A percentile compares a stretch with the other conserved stretches of the same genome.
phyloP scores from a whole-genome alignment of 2,888 invertebrate genomes.

The Drosophila siamana region DNA sequence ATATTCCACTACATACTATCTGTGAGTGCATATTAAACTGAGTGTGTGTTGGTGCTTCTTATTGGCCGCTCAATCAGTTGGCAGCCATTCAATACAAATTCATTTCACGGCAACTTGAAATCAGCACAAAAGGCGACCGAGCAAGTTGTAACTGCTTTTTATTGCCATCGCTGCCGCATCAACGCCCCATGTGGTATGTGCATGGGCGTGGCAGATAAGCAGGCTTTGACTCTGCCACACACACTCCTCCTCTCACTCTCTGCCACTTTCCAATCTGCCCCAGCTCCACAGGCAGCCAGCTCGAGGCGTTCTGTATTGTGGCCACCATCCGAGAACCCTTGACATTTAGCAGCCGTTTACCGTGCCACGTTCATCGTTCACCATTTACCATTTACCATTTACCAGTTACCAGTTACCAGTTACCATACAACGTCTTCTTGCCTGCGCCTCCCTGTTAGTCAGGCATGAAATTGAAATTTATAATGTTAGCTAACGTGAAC shows the following conservation, averaged over 20 bases:
- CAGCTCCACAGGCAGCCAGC: not conserved
- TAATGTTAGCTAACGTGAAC: conserved; percentile 50
- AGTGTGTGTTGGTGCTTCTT: conserved; percentile 17
- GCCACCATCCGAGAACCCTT: conserved; percentile 47
- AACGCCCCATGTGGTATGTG: conserved; percentile 32
- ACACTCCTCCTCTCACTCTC: no score
- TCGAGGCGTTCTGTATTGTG: conserved; percentile 48
- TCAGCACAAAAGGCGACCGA: conserved; percentile 58
- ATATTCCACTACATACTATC: not conserved
- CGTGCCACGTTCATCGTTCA: conserved; percentile 26
- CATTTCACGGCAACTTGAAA: conserved; percentile 64
- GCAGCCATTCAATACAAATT: conserved; percentile 68
- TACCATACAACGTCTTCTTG: not conserved
- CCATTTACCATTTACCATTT: conserved; percentile 17
- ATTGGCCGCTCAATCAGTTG: conserved; percentile 48
- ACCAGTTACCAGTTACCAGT: conserved; percentile 16
- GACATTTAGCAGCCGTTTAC: conserved; percentile 58
- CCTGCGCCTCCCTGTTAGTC: conserved; percentile 31
- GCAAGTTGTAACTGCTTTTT: conserved; percentile 68
- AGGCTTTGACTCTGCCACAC: conserved; percentile 7
- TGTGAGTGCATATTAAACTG: not conserved
- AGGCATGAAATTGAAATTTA: conserved; percentile 78
- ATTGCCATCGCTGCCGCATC: conserved; percentile 62
- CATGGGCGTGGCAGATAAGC: conserved; percentile 57
- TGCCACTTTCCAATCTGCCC: not conserved